Percentiles rank a stretch among this genome's conserved stretches.
Evolutionary conservation across 2,797 vertebrate species (phyloP).

Genomic region (Notoglanidium macrostoma): DNA sequence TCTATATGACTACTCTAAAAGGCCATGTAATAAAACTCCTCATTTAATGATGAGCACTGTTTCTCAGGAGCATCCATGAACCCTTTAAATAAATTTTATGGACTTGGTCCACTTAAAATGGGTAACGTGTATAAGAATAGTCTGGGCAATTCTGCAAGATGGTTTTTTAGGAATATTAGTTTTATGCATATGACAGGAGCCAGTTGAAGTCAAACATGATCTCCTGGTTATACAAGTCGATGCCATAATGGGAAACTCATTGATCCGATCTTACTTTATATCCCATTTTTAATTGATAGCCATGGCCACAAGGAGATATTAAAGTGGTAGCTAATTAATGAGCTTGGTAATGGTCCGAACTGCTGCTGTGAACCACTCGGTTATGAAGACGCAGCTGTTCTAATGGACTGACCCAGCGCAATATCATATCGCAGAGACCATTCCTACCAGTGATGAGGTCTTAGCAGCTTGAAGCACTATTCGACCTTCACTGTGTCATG

Average conservation of each 20-base stretch:
- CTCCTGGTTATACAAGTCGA: conserved; percentile 24
- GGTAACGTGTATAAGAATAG: conserved; percentile 31
- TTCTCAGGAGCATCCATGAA: conserved; percentile 30
- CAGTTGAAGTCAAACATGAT: conserved; percentile 37
- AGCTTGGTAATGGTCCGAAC: conserved; percentile 51
- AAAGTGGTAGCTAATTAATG: conserved; percentile 59
- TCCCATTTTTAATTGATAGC: conserved; percentile 56
- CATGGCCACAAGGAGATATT: conserved; percentile 47
- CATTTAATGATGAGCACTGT: conserved; percentile 44
- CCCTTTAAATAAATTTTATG: conserved; percentile 41
- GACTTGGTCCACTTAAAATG: conserved; percentile 23
- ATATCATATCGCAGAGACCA: conserved; percentile 20
- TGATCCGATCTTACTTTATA: conserved; percentile 52
- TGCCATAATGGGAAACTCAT: conserved; percentile 46
- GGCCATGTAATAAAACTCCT: conserved; percentile 37
- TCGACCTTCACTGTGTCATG: conserved; percentile 53
- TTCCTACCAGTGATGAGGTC: conserved; percentile 44
- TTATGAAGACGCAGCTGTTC: conserved; percentile 54
- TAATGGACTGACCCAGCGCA: conserved; percentile 42
- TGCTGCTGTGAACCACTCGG: conserved; percentile 48
- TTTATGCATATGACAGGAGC: conserved; percentile 31
- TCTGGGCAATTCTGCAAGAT: conserved; percentile 15
- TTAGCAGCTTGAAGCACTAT: conserved; percentile 42
- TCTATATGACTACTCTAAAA: conserved; percentile 30
- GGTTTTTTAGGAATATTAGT: conserved; percentile 45